Conservation (phyloP, 2,797 vertebrate species). For the Mormyrops attenuatus region DNA sequence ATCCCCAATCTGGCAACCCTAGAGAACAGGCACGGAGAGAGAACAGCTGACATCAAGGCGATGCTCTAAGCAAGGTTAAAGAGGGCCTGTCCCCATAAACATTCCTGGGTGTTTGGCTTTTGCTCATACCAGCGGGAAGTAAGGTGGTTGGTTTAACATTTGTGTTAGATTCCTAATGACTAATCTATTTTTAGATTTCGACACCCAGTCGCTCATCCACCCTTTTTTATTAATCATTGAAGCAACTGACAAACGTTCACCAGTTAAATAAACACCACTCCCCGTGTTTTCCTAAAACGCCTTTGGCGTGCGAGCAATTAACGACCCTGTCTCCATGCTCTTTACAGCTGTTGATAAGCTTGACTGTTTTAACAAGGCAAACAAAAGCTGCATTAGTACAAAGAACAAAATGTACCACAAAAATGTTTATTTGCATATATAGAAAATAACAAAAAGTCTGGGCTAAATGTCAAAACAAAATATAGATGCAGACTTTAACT, state of each 20-base stretch:
- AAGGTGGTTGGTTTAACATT: neutral
- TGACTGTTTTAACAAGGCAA: neutral
- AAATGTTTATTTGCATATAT: neutral
- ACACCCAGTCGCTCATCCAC: neutral
- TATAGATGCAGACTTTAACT: neutral
- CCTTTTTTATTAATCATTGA: neutral
- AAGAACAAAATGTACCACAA: neutral
- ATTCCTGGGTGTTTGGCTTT: neutral
- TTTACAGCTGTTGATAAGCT: neutral
- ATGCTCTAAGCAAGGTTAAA: neutral
- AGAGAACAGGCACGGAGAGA: neutral
- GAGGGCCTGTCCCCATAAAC: neutral
- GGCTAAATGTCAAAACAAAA: neutral
- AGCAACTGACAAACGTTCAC: neutral
- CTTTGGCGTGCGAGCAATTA: neutral
- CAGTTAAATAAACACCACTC: neutral
- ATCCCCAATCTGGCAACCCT: neutral
- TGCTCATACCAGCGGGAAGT: neutral
- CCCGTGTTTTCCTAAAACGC: neutral
- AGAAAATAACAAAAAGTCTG: neutral
- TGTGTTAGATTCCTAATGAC: neutral
- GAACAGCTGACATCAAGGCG: neutral
- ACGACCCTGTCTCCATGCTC: neutral
- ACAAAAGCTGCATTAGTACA: neutral
- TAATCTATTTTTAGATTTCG: constrained; percentile 4